These are phyloP conservation scores for Drosophila borborema DNA, from an alignment of 2,888 invertebrate genomes.

Conservation along the genomic window DNA sequence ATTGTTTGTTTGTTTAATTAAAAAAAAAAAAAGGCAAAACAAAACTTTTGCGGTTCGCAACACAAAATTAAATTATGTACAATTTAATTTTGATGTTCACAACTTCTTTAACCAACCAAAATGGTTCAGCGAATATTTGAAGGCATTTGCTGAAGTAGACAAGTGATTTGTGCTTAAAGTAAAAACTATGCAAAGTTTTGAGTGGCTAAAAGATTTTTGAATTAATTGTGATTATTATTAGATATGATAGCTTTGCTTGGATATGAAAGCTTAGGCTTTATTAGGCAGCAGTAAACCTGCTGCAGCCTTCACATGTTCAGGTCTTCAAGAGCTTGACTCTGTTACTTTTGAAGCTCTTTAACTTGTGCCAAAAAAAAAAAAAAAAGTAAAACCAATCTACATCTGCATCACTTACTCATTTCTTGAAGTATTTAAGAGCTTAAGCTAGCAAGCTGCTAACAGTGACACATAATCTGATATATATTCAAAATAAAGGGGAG, in stretches of 20 bases:
- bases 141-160: neutral
- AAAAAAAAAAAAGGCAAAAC: conserved; percentile 62
- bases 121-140: neutral
- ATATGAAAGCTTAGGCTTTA: too few relatives aligned
- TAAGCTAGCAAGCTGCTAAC: conserved; percentile 6
- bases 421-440: conserved; percentile 4
- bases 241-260: too few relatives aligned
- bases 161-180: neutral
- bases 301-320: neutral
- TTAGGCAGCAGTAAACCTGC: too few relatives aligned
- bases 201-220: too few relatives aligned
- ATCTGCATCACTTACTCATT: neutral
- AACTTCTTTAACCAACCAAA: conserved; percentile 8
- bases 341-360: neutral
- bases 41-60: conserved; percentile 62
- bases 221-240: too few relatives aligned
- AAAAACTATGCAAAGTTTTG: neutral
- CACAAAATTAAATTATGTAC: conserved; percentile 74
- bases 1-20: conserved; percentile 74
- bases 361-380: neutral
- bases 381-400: neutral
- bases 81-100: conserved; percentile 66
- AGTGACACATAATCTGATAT: neutral
- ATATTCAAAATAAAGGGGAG: neutral
- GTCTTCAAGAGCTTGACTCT: neutral